phyloP scores from a whole-genome alignment of 2,113 vertebrate species.

The Callopanchax toddi region DNA sequence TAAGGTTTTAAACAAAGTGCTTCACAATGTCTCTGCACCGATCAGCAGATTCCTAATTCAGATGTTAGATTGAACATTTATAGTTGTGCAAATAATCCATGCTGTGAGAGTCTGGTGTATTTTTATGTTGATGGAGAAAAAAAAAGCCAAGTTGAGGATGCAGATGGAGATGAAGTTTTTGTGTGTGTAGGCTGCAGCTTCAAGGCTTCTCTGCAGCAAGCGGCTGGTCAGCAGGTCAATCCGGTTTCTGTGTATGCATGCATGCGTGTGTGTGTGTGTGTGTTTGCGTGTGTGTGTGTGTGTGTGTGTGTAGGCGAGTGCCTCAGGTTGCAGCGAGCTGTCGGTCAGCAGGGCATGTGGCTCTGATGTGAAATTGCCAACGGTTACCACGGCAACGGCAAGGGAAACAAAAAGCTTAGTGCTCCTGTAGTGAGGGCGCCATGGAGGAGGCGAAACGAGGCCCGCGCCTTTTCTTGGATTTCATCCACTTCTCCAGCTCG shows the following conservation, averaged over 20 bases:
- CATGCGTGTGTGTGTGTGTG: conserved; percentile 5
- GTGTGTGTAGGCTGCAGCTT: conserved; percentile 50
- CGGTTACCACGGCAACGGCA: conserved; percentile 61
- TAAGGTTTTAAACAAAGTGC: too few species aligned
- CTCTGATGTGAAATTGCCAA: conserved; percentile 64
- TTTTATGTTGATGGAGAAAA: conserved; percentile 1
- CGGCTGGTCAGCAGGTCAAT: conserved; percentile 58
- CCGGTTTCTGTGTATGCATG: conserved; percentile 9
- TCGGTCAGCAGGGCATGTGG: conserved; percentile 73
- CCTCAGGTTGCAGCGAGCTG: conserved; percentile 61
- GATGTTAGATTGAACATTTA: too few species aligned
- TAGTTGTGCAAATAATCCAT: not conserved
- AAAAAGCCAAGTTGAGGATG: conserved; percentile 7
- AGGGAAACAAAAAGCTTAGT: conserved; percentile 70
- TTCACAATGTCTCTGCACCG: too few species aligned
- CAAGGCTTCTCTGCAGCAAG: conserved; percentile 24
- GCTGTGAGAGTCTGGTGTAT: not conserved
- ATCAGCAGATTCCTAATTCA: too few species aligned
- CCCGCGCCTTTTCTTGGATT: conserved; percentile 52
- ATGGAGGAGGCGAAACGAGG: conserved; percentile 58
- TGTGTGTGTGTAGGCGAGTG: conserved; percentile 64
- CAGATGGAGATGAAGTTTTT: conserved; percentile 30
- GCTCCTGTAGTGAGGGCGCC: conserved; percentile 56
- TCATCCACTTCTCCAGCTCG: conserved; percentile 36
- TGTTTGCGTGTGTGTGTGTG: conserved; percentile 1